Evolutionary conservation across 2,797 vertebrate genomes (phyloP).

Genomic region (Telmatherina bonti): DNA sequence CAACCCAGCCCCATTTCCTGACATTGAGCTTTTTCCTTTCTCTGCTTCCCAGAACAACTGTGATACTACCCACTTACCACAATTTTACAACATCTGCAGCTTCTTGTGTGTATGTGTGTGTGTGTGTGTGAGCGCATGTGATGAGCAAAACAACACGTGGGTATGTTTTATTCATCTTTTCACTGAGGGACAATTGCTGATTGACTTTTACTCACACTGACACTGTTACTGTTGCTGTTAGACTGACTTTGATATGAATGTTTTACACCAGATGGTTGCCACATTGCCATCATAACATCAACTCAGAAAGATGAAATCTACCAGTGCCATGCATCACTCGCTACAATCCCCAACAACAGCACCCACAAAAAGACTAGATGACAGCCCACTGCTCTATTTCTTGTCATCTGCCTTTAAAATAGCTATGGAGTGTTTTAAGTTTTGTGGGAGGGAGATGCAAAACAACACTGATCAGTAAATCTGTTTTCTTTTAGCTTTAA

Average conservation of each 20-base stretch:
- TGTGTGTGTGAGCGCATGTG: constrained; percentile 21
- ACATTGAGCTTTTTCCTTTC: constrained; percentile 78
- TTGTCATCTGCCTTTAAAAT: constrained; percentile 27
- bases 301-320: constrained; percentile 8
- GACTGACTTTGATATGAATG: constrained; percentile 47
- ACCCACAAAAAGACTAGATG: constrained; percentile 27
- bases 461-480: constrained; percentile 28
- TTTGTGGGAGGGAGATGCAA: constrained; percentile 10
- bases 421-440: constrained; percentile 25
- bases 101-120: constrained; percentile 7
- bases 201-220: constrained; percentile 22
- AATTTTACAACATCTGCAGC: constrained; percentile 55
- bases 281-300: constrained; percentile 42
- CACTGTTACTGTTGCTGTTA: constrained; percentile 19
- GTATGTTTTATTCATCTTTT: constrained; percentile 20
- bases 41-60: constrained; percentile 72
- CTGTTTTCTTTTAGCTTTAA: constrained; percentile 37
- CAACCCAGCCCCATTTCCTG: constrained; percentile 66
- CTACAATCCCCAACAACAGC: constrained; percentile 13
- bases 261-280: constrained; percentile 56
- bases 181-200: background rate
- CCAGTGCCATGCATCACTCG: background rate
- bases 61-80: constrained; percentile 37
- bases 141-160: constrained; percentile 37
- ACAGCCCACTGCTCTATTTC: background rate